Evolutionary conservation across 2,797 vertebrate species (phyloP), one percentile per base, ranked within the genome.

Genomic region (Mormyrops attenuatus): DNA sequence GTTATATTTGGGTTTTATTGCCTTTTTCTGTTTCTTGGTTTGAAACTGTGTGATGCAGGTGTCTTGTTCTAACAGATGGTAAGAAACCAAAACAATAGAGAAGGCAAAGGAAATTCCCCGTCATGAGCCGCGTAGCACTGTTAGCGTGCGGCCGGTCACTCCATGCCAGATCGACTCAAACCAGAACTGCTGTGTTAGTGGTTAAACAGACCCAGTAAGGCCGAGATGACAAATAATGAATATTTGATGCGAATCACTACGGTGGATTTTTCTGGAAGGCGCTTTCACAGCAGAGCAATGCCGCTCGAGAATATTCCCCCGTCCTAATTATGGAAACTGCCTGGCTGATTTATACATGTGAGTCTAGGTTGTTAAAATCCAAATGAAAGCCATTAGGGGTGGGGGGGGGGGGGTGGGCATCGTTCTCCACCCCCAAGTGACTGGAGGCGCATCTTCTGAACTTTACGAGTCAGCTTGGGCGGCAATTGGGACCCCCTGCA

Each of bases 261-360:
- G 2, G 50, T 22, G 50, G 52, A 63, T 89, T 85, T 84, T 41
- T 38, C 88, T 15, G 73, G 73, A 84, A 89, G 34, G 34, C 17
- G 89, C 84, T 90, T 88, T 90, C 41, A n/a, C 69, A 90, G 91
- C 90, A 87, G 89, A 73, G 60, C 80, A 85, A 77, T 73, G 77
- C 41, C n/a, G 1, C 38, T n/a, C 3, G 26, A 91, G 88, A 93
- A 92, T 92, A 88, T 92, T 93, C 47, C 90, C 88, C 88, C 53
- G 52, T 89, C 63, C 89, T 91, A 91, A 92, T 93, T 92, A 91
- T 90, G 60, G 87, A 80, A 87, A 89, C 87, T 88, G 66, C 89
- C 89, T 82, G 89, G 85, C 89, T 90, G 3, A 90, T 89, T 92
- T 91, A 88, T 90, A 89, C 86, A 38, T n/a, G 85, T 60, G 88